Base-by-base conservation (phyloP, 2,113 vertebrate species). In the Sceloporus undulatus region DNA sequence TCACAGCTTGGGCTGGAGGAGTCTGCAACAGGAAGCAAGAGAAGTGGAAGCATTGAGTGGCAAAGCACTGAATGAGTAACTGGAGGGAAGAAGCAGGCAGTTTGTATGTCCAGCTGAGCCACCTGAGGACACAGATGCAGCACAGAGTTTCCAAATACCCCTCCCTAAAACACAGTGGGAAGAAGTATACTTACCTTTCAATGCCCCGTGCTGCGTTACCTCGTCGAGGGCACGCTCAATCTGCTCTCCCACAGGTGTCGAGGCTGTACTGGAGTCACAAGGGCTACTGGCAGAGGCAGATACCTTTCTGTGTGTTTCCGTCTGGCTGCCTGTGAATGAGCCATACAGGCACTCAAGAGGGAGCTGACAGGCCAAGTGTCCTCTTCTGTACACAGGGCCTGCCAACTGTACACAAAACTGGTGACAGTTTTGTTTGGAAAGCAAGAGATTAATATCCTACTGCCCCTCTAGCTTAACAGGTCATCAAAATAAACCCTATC, bases 231-330 rank as follows among this genome's bases (percentile, higher is more conserved):
- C 93, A 1, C 92, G 91, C 85, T 96, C 89, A 0, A 94, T 95
- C 87, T 90, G 94, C 66, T 95, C 93, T 5, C 92, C 92, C 62
- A 92, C 90, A 13, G 95, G 97, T 14, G 96, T 96, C 78, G 96
- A 79, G 84, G 96, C 96, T 5, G 94, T 87, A 92, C 96, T 97
- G 90, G 96, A 82, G 90, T 97, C 96, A 5, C 96, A 96, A 54
- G 97, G 97, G 95, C 97, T 97, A 91, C 93, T 85, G 89, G 96
- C 95, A 42, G 88, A 95, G 18, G 96, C 95, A 0, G 93, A 94
- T 89, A 95, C 95, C 95, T 96, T 97, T 95, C 97, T 95, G 95
- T 96, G 97, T 78, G 95, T 94, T 84, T 97, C 97, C 85, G 96
- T 94, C 93, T 97, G 97, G 94, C 96, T 96, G 95, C 97, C 97